Evolutionary conservation across 2,113 vertebrate species (phyloP).

Genomic region (Clarias magur): DNA sequence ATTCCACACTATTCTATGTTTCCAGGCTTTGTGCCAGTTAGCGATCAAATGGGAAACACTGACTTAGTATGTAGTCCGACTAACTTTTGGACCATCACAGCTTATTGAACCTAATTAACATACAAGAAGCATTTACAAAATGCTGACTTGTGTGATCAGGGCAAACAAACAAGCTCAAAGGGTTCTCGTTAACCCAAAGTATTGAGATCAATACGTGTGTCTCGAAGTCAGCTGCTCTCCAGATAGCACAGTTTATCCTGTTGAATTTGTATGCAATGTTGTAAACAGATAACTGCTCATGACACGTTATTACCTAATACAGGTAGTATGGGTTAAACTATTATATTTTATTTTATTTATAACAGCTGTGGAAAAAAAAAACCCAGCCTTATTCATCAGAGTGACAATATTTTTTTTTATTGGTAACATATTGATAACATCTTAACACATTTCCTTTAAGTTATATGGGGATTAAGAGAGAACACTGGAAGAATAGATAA

Average conservation of each 20-base stretch:
- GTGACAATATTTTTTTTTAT: constrained; percentile 62
- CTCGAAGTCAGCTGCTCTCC: background rate
- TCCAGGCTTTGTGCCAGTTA: background rate
- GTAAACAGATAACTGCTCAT: background rate
- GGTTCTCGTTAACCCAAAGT: background rate
- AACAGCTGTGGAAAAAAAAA: background rate
- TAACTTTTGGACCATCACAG: background rate
- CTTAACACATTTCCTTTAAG: constrained; percentile 66
- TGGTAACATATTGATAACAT: constrained; percentile 72
- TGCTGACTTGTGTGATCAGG: constrained; percentile 3
- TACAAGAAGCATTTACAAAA: background rate
- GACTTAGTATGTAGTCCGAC: background rate
- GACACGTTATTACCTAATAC: background rate
- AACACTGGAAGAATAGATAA: background rate
- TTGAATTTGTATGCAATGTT: background rate
- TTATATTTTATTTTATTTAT: background rate
- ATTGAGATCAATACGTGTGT: background rate
- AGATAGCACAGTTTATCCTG: background rate
- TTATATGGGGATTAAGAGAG: constrained; percentile 43
- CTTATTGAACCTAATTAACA: background rate
- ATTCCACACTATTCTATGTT: background rate
- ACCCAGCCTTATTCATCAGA: constrained; percentile 29
- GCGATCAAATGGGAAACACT: background rate
- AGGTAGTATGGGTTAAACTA: background rate
- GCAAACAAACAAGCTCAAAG: background rate